Conservation (phyloP, 2,797 vertebrate species). For the Betta splendens region DNA sequence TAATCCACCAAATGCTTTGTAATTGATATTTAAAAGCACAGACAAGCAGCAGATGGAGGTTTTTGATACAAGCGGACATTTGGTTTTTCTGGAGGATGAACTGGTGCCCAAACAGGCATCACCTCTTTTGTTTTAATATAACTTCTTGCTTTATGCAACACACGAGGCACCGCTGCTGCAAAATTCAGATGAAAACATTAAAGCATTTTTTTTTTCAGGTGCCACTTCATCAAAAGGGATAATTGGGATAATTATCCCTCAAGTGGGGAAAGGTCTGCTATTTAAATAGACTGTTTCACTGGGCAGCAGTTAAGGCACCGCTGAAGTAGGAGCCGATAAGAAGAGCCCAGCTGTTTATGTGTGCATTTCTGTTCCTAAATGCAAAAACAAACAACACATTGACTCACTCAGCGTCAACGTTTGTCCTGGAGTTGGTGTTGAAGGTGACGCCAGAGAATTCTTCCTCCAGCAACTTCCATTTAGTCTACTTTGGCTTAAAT, state of each 20-base stretch:
- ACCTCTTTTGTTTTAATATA: constrained; percentile 16
- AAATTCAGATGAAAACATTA: constrained; percentile 78
- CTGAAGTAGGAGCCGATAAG: constrained; percentile 22
- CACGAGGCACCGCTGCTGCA: constrained; percentile 41
- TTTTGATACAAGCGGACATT: constrained; percentile 20
- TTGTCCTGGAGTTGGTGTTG: background rate
- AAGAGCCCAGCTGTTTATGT: constrained; percentile 18
- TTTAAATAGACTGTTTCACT: constrained; percentile 74
- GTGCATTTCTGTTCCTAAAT: background rate
- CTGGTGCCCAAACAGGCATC: constrained; percentile 36
- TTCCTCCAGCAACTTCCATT: too few relatives aligned
- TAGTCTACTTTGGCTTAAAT: too few relatives aligned
- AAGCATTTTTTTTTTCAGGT: constrained; percentile 78
- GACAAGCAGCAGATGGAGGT: constrained; percentile 13
- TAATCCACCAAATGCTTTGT: background rate
- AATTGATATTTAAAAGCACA: constrained; percentile 1
- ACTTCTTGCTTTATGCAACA: constrained; percentile 38
- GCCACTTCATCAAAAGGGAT: constrained; percentile 79
- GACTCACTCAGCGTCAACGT: background rate
- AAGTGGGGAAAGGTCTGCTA: constrained; percentile 73
- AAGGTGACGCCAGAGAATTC: too few relatives aligned
- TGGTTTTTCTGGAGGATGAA: constrained; percentile 27
- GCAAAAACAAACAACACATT: constrained; percentile 1
- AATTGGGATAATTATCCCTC: constrained; percentile 80
- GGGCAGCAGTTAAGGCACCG: constrained; percentile 54